Base-by-base conservation (phyloP, 2,888 invertebrate genomes). In the Zygogramma bicolorata region DNA sequence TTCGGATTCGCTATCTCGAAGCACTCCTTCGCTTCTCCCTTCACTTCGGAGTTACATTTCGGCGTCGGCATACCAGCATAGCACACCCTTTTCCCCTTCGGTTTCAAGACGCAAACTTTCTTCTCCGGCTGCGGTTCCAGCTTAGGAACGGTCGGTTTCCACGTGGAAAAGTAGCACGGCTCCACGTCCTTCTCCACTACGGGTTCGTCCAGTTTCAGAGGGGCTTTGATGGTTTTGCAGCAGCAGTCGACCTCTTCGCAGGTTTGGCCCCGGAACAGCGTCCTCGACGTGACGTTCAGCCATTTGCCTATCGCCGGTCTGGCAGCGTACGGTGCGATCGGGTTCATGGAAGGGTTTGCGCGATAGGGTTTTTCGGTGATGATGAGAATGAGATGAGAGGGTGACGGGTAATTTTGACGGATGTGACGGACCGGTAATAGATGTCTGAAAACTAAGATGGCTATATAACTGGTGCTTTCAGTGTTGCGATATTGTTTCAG, bases 121-220 rank as follows among this genome's bases (percentile, higher is more conserved):
- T 69, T 66, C n/a, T 68, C 29, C 4, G 53, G 42, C 25, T 29
- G 42, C 15, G 70, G 46, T 15, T 67, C 63, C 27, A 78, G 60
- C 4, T 75, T 73, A 2, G 79, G 78, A n/a, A 82, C 71, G 75
- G 77, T 81, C 0, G 83, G 84, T 70, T 77, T 80, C 83, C 83
- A 84, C 1, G 63, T 65, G 34, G 71, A 73, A 70, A 80, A 84
- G 7, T 75, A 75, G 57, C 80, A 80, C 2, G 74, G 70, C 1
- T 74, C 66, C 62, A 81, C 80, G 10, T 76, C 67, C 72, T 82
- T 82, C 60, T 82, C 81, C 8, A 80, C 49, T 6, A 74, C 59
- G 20, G 25, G 25, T 25, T 46, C 42, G 3, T 15, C 46, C 22
- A 18, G 63, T 15, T 13, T 49, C 27, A 63, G 2, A 13, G 25